Evolutionary conservation across 2,113 vertebrate species (phyloP), one percentile per base, ranked within the genome.

Genomic region (Garra rufa): DNA sequence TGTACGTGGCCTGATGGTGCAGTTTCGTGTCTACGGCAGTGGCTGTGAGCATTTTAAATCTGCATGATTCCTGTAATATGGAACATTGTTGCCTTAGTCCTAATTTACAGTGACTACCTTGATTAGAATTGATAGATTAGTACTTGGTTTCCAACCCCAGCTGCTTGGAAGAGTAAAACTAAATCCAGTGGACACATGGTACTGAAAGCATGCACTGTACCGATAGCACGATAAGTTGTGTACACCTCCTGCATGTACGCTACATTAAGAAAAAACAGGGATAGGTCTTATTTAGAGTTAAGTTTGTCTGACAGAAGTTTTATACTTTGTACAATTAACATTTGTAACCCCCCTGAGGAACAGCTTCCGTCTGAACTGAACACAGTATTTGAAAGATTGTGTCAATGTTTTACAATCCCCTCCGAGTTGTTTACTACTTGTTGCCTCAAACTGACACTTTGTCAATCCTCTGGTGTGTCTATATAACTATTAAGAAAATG

Each of bases 21-120:
- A 76, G 38, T 48, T 46, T 76, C 44, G 65, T 50, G 78, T 67
- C 80, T 70, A 61, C 81, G 83, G 87, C 55, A 57, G 46, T 85
- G 81, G 85, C 83, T 83, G 73, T 85, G 85, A 89, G 52, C 57
- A 70, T 82, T 48, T 63, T 89, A 41, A 34, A 61, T 82, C 81
- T 86, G 88, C 88, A 89, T 89, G 88, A 81, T 85, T 85, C 76
- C 75, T 85, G 77, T 83, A 83, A 82, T 63, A 38, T 77, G 78
- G 69, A 84, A 87, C 83, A 83, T 83, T 21, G 67, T 82, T 87
- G 88, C 86, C 84, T 86, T 87, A 86, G 44, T 26, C 65, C 82
- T 79, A 76, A 79, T 78, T 82, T 74, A 79, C 70, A 81, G 65
- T 2, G 17, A 52, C 46, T 81, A 81, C 79, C 46, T 38, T 70